phyloP scores from a whole-genome alignment of 2,888 invertebrate genomes.

The Eupithecia pulchellata region DNA sequence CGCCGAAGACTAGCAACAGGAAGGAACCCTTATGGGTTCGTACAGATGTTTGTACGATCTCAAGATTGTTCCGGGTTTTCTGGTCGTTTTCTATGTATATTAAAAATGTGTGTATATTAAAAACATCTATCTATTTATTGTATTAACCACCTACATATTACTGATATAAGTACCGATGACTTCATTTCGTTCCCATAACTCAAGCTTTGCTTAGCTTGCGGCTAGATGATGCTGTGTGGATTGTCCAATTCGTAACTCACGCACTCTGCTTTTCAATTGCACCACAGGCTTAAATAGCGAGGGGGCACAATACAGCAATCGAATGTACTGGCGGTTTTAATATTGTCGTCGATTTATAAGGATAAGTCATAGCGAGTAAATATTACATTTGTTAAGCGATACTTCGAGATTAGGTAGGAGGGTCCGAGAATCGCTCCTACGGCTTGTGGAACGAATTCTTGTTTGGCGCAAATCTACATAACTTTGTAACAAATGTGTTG shows the following conservation, averaged over 20 bases:
- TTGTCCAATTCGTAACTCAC: not conserved
- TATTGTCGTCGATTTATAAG: slow-evolving; percentile 85
- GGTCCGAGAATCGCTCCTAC: slow-evolving; percentile 50
- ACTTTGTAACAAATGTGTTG: not conserved
- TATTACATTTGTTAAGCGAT: slow-evolving; percentile 84
- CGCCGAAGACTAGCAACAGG: too few species aligned
- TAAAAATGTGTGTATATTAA: too few species aligned
- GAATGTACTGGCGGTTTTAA: slow-evolving; percentile 83
- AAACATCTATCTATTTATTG: too few species aligned
- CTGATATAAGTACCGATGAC: too few species aligned
- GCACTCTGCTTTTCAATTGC: slow-evolving; percentile 46
- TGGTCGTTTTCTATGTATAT: too few species aligned
- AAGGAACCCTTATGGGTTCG: too few species aligned
- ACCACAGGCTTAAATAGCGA: slow-evolving; percentile 54
- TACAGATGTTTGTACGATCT: too few species aligned
- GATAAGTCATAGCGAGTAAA: slow-evolving; percentile 83
- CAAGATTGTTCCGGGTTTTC: too few species aligned
- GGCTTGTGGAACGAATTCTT: slow-evolving; percentile 40
- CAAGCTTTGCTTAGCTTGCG: too few species aligned
- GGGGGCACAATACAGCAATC: slow-evolving; percentile 76
- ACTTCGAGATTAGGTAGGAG: slow-evolving; percentile 81
- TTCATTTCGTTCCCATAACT: too few species aligned
- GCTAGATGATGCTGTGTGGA: too few species aligned
- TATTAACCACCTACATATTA: too few species aligned
- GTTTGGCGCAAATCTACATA: slow-evolving; percentile 2